Evolutionary conservation across 1,140 invertebrate genomes (phyloP).

Genomic region (Drosophila virilis): DNA sequence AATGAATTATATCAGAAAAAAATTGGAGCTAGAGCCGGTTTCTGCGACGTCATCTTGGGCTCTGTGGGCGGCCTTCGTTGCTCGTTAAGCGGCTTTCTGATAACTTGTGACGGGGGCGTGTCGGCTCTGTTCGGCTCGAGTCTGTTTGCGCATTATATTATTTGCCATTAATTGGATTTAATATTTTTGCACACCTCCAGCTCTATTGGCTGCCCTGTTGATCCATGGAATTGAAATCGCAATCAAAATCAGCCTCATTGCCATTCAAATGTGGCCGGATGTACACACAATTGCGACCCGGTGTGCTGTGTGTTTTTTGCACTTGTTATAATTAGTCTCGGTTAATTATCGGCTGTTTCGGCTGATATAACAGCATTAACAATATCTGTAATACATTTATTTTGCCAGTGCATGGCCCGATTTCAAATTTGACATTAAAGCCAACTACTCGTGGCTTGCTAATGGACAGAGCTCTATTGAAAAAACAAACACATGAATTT

Average conservation of each 20-base stretch:
- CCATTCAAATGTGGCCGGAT: conserved; percentile 23
- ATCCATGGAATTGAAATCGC: conserved; percentile 35
- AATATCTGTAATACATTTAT: conserved; percentile 8
- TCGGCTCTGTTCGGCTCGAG: conserved; percentile 6
- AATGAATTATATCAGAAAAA: conserved; percentile 34
- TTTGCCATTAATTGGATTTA: conserved; percentile 77
- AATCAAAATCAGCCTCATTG: conserved; percentile 35
- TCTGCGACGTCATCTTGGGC: conserved; percentile 59
- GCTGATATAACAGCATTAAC: conserved; percentile 42
- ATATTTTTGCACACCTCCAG: conserved; percentile 60
- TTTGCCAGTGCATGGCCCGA: conserved; percentile 1
- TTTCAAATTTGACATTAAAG: conserved; percentile 84
- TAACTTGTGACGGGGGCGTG: conserved; percentile 52
- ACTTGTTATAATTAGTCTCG: conserved; percentile 71
- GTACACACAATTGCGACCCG: conserved; percentile 28
- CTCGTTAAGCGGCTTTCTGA: conserved; percentile 54
- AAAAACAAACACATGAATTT: not conserved
- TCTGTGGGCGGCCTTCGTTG: conserved; percentile 48
- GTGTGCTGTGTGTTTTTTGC: conserved; percentile 30
- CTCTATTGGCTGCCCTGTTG: conserved; percentile 4
- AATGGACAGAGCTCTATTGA: not conserved
- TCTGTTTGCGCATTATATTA: conserved; percentile 52
- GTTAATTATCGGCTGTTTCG: conserved; percentile 67
- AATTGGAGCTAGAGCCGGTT: conserved; percentile 35
- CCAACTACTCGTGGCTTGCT: not conserved